phyloP scores from a whole-genome alignment of 2,888 invertebrate genomes.

The Eristalinus sepulchralis region DNA sequence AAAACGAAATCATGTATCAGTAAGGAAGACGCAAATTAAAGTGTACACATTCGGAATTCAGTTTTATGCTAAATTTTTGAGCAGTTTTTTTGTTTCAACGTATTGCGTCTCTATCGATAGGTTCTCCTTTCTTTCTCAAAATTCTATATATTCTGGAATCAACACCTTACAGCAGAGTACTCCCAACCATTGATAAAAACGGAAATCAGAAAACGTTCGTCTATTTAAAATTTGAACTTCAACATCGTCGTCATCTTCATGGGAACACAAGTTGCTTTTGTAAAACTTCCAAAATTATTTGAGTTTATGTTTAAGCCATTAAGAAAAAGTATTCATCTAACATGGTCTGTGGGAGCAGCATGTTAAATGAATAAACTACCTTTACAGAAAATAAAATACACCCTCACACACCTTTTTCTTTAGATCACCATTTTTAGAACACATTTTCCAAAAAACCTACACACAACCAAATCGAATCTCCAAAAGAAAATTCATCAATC shows the following conservation, averaged over 20 bases:
- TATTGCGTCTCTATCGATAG: too few relatives aligned
- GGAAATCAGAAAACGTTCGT: not conserved
- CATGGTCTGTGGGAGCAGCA: not conserved
- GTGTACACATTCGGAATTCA: too few relatives aligned
- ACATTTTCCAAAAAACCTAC: constrained; percentile 18
- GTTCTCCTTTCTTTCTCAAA: too few relatives aligned
- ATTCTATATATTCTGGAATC: too few relatives aligned
- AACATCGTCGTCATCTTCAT: constrained; percentile 23
- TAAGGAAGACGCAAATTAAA: too few relatives aligned
- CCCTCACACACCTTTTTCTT: constrained; percentile 1
- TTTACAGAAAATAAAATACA: not conserved
- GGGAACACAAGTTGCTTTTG: constrained; percentile 56
- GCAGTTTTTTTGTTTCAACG: too few relatives aligned
- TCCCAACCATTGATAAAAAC: not conserved
- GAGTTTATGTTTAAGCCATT: not conserved
- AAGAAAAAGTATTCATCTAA: not conserved
- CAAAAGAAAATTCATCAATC: constrained; percentile 17
- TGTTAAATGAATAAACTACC: not conserved
- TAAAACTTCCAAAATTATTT: constrained; percentile 17
- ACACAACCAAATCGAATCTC: not conserved
- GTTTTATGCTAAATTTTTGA: too few relatives aligned
- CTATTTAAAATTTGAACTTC: not conserved
- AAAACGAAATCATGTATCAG: too few relatives aligned
- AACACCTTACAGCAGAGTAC: constrained; percentile 18
- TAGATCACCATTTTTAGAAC: constrained; percentile 22